Evolutionary conservation across 2,797 vertebrate species (phyloP), one percentile per base, ranked within the genome.

Genomic region (Denticeps clupeoides): DNA sequence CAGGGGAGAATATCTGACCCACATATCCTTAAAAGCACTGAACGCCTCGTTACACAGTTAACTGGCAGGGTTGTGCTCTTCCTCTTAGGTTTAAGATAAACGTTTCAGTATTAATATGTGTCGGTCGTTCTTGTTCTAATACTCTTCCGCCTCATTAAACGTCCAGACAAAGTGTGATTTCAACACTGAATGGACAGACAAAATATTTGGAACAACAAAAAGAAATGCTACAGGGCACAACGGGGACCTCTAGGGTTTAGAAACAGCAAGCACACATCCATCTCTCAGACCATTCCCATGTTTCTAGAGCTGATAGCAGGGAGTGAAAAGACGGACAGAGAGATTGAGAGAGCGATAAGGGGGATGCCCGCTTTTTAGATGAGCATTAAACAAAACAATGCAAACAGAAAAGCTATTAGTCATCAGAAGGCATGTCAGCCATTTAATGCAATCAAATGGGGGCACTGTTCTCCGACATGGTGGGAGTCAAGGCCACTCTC

Each of bases 281-380:
- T 13, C 13, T 13, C 7, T 16, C 4, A 18, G 16, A 15, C 7
- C 7, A 18, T 32, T 35, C 7, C 32, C 13, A 18, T 1, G 16
- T 32, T 32, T 8, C 32, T 35, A 4, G 31, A 16, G 13, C 5
- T 8, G 31, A 31, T 33, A 32, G 32, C 32, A 32, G 29, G n/a
- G 2, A 32, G n/a, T n/a, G n/a, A n/a, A n/a, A n/a, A n/a, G n/a
- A n/a, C n/a, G n/a, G n/a, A n/a, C n/a, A n/a, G n/a, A 13, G 8
- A 12, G 32, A 13, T 49, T 45, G 48, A 56, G 33, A 45, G 49
- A 41, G 19, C 38, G 9, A 29, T 28, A 54, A 45, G 47, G 48
- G 42, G n/a, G n/a, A n/a, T n/a, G n/a, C n/a, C n/a, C n/a, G n/a
- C n/a, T n/a, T n/a, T n/a, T n/a, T 26, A 9, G 25, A 40, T 3